phyloP scores from a whole-genome alignment of 2,797 vertebrate species.

The Microctenopoma lineatum region DNA sequence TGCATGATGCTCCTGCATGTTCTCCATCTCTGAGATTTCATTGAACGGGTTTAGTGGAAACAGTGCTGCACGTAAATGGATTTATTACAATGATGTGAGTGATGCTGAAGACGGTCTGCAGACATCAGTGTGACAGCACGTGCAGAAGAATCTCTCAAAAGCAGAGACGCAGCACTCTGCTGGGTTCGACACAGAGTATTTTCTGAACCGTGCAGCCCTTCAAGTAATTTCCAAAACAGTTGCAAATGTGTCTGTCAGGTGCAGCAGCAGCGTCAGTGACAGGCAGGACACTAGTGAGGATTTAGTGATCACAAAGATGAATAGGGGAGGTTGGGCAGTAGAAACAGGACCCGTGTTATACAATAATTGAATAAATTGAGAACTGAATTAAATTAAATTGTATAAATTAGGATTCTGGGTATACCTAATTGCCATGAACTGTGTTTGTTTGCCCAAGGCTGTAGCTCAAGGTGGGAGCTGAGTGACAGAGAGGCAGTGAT shows the following conservation, averaged over 20 bases:
- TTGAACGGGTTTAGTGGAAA: slow-evolving; percentile 33
- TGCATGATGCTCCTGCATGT: slow-evolving; percentile 5
- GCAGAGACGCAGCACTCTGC: slow-evolving; percentile 52
- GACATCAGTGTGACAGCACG: slow-evolving; percentile 31
- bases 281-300: slow-evolving; percentile 34
- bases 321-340: slow-evolving; percentile 18
- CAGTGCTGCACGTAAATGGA: slow-evolving; percentile 37
- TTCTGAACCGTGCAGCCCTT: slow-evolving; percentile 33
- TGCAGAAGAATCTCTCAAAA: slow-evolving; percentile 51
- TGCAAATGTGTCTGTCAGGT: slow-evolving; percentile 51
- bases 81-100: slow-evolving; percentile 30
- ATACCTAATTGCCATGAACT: slow-evolving; percentile 67
- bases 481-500: slow-evolving; percentile 23
- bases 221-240: slow-evolving; percentile 54
- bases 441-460: slow-evolving; percentile 53
- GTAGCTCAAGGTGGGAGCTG: slow-evolving; percentile 35
- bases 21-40: slow-evolving; percentile 17
- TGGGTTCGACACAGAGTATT: slow-evolving; percentile 54
- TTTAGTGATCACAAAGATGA: slow-evolving; percentile 29
- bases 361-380: slow-evolving; percentile 68
- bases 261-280: slow-evolving; percentile 35
- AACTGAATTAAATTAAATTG: slow-evolving; percentile 66
- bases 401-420: slow-evolving; percentile 71
- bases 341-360: slow-evolving; percentile 38
- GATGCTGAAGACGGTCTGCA: slow-evolving; percentile 26